Evolutionary conservation across 2,888 invertebrate species (phyloP), one percentile per base, ranked within the genome.

Genomic region (Graphium colonna): DNA sequence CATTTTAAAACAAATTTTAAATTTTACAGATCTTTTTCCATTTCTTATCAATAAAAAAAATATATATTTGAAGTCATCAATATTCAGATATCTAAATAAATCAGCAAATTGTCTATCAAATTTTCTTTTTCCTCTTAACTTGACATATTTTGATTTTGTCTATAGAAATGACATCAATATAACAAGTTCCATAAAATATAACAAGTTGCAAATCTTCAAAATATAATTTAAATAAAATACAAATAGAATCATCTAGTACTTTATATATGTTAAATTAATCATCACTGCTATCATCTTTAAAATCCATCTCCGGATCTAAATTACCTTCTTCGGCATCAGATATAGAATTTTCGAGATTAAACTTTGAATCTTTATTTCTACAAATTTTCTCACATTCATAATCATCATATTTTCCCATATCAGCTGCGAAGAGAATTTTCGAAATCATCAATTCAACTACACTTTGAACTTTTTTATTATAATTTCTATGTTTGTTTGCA

Each of bases 401-500:
- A 40, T 43, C 17, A 21, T 39, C 17, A 16, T 39, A 52, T 10
- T 45, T 52, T 13, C 51, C 45, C 15, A 45, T 7, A 17, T 52
- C 45, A 3, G 46, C 51, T 1, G 38, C 9, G 39, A 28, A 44
- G 7, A 52, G 33, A 5, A 52, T 28, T 16, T 45, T 45, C 8
- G 39, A 45, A 18, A 52, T 40, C 13, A 52, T 12, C 38, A 45
- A 33, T 15, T 52, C 46, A 1, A 50, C 50, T 3, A 36, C 3
- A 13, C 50, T 43, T 42, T 9, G 42, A 13, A 43, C 50, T 26
- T 9, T 43, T 18, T 21, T 33, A n/a, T 13, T 18, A 21, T 50
- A 50, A 10, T 43, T 43, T 36, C 50, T 50, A 21, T 50, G 50
- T n/a, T 50, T 50, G 1, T 31, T 15, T 5, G 50, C 43, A 1